Conservation (phyloP, 2,888 invertebrate species). For the Tolmerus cingulatus region DNA sequence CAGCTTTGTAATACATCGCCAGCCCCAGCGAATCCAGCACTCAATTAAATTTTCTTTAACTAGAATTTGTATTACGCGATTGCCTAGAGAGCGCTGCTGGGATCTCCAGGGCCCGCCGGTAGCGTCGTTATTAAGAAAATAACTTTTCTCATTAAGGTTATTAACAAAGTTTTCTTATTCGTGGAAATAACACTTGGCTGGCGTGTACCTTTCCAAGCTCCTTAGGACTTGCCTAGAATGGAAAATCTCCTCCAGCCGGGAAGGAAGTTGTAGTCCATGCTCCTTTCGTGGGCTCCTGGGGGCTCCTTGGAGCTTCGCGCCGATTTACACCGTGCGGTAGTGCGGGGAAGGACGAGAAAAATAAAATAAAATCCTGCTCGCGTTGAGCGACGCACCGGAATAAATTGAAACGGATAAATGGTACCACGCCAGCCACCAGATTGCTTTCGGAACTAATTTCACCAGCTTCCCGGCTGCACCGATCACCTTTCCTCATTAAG, state of each 20-base stretch:
- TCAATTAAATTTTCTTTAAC: conserved; percentile 39
- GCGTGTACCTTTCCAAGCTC: conserved; percentile 22
- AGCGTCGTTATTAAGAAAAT: conserved; percentile 31
- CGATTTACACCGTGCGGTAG: neutral
- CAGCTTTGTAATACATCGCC: conserved; percentile 8
- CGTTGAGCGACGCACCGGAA: conserved; percentile 2
- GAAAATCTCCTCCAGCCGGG: conserved; percentile 9
- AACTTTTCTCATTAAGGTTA: conserved; percentile 40
- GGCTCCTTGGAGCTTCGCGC: neutral
- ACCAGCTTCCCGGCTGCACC: neutral
- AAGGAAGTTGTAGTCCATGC: conserved; percentile 24
- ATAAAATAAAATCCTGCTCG: neutral
- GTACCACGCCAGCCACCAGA: neutral
- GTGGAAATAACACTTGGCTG: conserved; percentile 39
- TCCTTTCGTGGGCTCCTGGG: neutral
- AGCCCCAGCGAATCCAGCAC: neutral
- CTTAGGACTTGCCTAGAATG: conserved; percentile 20
- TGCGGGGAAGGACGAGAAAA: neutral
- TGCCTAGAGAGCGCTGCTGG: conserved; percentile 3
- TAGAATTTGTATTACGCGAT: conserved; percentile 27
- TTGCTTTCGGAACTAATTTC: neutral
- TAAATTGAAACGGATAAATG: conserved; percentile 1
- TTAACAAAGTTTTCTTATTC: conserved; percentile 39
- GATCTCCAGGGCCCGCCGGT: conserved; percentile 20
- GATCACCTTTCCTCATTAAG: neutral